Evolutionary conservation across 92 coral and sea anemone species (phyloP).

Genomic region (Palythoa heliodiscus): DNA sequence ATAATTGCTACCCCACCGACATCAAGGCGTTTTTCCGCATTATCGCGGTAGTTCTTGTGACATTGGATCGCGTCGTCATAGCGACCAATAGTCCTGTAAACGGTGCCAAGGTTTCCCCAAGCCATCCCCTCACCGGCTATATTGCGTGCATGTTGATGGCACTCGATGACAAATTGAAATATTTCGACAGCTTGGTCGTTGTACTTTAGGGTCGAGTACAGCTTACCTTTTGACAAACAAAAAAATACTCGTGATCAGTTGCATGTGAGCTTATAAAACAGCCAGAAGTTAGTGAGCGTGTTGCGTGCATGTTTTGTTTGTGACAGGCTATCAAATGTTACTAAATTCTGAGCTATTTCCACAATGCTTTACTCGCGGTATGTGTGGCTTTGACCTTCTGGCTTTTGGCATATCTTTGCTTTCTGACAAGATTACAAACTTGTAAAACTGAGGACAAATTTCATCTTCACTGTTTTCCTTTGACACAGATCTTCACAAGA

Average conservation of each 20-base stretch:
- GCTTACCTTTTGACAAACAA: conserved; percentile 37
- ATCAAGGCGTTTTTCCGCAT: conserved; percentile 65
- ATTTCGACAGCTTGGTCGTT: conserved; percentile 48
- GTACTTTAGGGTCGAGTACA: conserved; percentile 56
- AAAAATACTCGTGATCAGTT: not conserved
- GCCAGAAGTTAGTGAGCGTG: too few relatives aligned
- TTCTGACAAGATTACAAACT: too few relatives aligned
- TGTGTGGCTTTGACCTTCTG: too few relatives aligned
- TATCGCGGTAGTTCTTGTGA: conserved; percentile 59
- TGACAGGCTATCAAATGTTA: too few relatives aligned
- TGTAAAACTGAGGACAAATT: too few relatives aligned
- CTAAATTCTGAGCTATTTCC: too few relatives aligned
- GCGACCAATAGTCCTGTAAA: conserved; percentile 54
- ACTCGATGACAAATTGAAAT: conserved; percentile 51
- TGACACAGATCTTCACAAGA: too few relatives aligned
- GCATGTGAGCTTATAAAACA: too few relatives aligned
- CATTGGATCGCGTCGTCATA: conserved; percentile 59
- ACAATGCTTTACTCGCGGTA: too few relatives aligned
- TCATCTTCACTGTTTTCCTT: too few relatives aligned
- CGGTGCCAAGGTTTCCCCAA: conserved; percentile 72
- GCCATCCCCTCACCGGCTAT: conserved; percentile 77
- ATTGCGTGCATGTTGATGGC: conserved; percentile 46
- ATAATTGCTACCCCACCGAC: conserved; percentile 71
- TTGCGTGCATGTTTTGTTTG: too few relatives aligned
- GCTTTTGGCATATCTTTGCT: too few relatives aligned